Percentiles rank a stretch among this genome's conserved stretches.
Conservation (phyloP, 2,888 invertebrate genomes). For the Drymonia ruficornis region DNA sequence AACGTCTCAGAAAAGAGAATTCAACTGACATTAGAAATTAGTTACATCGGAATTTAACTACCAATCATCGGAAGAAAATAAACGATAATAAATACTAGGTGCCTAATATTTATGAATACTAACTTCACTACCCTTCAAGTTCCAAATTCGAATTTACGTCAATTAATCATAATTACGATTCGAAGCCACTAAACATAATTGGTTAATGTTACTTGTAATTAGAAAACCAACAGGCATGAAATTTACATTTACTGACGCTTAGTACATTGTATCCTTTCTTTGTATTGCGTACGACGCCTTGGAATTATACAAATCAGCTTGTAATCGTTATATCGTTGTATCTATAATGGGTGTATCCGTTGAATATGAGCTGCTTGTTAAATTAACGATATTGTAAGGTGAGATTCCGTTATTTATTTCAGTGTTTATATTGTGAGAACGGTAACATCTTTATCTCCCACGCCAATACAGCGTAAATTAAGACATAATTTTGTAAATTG, state of each 20-base stretch:
- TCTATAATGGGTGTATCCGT: not conserved
- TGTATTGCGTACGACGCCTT: not conserved
- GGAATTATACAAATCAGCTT: constrained; percentile 3
- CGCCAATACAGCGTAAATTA: too few relatives aligned
- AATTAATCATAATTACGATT: not conserved
- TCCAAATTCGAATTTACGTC: not conserved
- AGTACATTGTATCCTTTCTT: not conserved
- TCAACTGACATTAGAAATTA: too few relatives aligned
- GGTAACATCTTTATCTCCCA: too few relatives aligned
- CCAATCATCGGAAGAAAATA: too few relatives aligned
- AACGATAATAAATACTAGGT: too few relatives aligned
- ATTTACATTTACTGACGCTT: constrained; percentile 3
- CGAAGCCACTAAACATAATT: not conserved
- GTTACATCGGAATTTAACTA: too few relatives aligned
- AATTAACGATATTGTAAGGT: not conserved
- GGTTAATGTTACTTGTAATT: constrained; percentile 1
- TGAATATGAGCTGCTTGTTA: not conserved
- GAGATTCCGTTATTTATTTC: too few relatives aligned
- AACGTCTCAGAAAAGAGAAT: too few relatives aligned
- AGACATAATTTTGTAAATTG: too few relatives aligned
- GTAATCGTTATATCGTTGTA: not conserved
- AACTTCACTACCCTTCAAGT: not conserved
- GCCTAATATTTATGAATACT: too few relatives aligned
- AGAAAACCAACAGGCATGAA: not conserved
- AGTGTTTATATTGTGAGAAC: too few relatives aligned